A percentile compares a stretch with the other conserved stretches of the same genome.
These are phyloP conservation scores for Synergus umbraculus DNA, from an alignment of 2,888 invertebrate genomes.

Conservation along the genomic window DNA sequence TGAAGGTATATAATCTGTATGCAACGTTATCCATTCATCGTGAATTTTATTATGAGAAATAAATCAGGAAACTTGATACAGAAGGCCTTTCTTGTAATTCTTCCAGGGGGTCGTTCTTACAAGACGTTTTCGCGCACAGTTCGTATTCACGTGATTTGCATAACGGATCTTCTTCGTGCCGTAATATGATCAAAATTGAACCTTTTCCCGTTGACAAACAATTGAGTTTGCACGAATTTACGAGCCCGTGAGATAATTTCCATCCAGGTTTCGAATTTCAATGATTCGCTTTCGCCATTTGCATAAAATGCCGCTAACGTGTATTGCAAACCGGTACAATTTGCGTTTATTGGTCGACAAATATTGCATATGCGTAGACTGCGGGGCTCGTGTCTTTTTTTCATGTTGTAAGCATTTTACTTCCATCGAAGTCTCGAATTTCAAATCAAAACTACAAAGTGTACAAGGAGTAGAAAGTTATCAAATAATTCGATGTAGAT, in stretches of 20 bases:
- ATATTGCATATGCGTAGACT: conserved; percentile 12
- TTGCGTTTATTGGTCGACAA: conserved; percentile 35
- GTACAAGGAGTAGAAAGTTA: too few relatives aligned
- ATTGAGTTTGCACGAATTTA: conserved; percentile 9
- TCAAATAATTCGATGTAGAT: background rate
- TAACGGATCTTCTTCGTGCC: conserved; percentile 19
- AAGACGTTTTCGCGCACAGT: conserved; percentile 42
- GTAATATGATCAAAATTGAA: conserved; percentile 18
- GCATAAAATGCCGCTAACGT: conserved; percentile 29
- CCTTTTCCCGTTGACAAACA: conserved; percentile 28
- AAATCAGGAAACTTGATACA: conserved; percentile 53
- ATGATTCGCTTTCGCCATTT: conserved; percentile 25
- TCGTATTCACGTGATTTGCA: conserved; percentile 25
- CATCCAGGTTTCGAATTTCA: conserved; percentile 32
- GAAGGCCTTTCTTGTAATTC: conserved; percentile 45
- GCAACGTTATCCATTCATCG: conserved; percentile 44
- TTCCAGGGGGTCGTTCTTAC: conserved; percentile 45
- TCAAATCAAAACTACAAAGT: background rate
- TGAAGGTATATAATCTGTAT: conserved; percentile 4
- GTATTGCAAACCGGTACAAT: conserved; percentile 30
- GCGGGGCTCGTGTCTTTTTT: conserved; percentile 18
- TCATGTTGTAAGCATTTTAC: background rate
- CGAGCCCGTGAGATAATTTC: conserved; percentile 24
- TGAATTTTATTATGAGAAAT: conserved; percentile 52
- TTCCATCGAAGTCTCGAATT: background rate